Evolutionary conservation across 2,888 invertebrate species (phyloP), one percentile per base, ranked within the genome.

Genomic region (Amiota mariae): DNA sequence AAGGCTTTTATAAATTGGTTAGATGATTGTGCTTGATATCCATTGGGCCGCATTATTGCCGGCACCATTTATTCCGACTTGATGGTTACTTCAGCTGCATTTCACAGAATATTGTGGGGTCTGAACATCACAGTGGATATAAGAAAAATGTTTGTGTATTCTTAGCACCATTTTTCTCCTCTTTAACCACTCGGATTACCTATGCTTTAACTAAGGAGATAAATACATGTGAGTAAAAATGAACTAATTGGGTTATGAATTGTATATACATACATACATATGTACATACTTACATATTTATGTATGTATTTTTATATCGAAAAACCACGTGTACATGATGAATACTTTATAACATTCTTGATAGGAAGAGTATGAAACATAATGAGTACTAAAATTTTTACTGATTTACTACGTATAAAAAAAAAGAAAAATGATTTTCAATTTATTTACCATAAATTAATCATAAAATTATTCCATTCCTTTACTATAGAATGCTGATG

Each of bases 1-100:
- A 98, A 91, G 98, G 98, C 0, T 98, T 98, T 89, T 98, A 98
- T 90, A 94, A 98, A 98, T 91, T 98, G 98, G 98, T 98, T 98
- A 91, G 98, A 98, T 91, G 98, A 98, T 66, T 91, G 97, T 88
- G 98, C 98, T 87, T 98, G 98, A 98, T 98, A 98, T 91, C 98
- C 98, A 0, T 91, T 98, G 67, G 98, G 98, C 0, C 93, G 98
- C 90, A 98, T 98, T 87, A 98, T 98, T 90, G 98, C 98, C n/a
- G 96, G 96, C 76, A 97, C 97, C 9, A 97, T 97, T 81, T 97
- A 97, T 90, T 97, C 97, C 46, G 97, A 98, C 10, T 91, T 99
- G 85, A 99, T 99, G 98, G 93, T 98, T 75, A 99, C 98, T 2
- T 97, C 97, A 4, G 96, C 97, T 18, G 93, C 95, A 0, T 91